Percentiles rank a stretch among this genome's conserved stretches.
phyloP scores from a whole-genome alignment of 2,888 invertebrate genomes.

The Pelosia muscerda region DNA sequence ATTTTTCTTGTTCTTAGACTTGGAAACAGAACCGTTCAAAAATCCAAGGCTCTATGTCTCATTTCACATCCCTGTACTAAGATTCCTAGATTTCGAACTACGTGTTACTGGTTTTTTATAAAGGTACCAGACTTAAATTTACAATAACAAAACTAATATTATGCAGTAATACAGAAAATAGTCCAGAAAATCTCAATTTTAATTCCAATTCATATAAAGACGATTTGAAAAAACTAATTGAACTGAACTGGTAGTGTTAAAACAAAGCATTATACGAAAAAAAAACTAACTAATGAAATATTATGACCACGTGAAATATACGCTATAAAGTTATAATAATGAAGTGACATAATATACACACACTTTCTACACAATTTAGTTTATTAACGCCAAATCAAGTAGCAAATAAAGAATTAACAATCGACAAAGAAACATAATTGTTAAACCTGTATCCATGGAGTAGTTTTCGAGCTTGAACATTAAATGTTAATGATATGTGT shows the following conservation, averaged over 20 bases:
- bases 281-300: not conserved
- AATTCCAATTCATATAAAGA: not conserved
- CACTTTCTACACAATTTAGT: constrained; percentile 31
- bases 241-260: not conserved
- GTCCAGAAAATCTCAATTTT: not conserved
- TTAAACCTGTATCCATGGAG: constrained; percentile 15
- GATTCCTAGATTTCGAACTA: too few species aligned
- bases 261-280: not conserved
- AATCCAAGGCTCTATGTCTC: too few species aligned
- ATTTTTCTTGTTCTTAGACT: not conserved
- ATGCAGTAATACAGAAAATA: not conserved
- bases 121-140: too few species aligned
- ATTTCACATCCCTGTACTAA: too few species aligned
- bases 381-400: constrained; percentile 9
- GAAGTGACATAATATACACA: constrained; percentile 20
- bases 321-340: constrained; percentile 18
- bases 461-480: constrained; percentile 34
- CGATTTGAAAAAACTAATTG: not conserved
- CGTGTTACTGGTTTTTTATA: too few species aligned
- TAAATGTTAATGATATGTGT: constrained; percentile 40
- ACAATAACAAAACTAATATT: too few species aligned
- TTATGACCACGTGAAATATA: constrained; percentile 23
- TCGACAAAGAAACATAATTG: constrained; percentile 21
- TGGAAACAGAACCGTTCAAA: too few species aligned
- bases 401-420: constrained; percentile 15